These are phyloP conservation scores for Periophthalmus magnuspinnatus DNA, from an alignment of 2,797 vertebrate species.

Conservation along the genomic window DNA sequence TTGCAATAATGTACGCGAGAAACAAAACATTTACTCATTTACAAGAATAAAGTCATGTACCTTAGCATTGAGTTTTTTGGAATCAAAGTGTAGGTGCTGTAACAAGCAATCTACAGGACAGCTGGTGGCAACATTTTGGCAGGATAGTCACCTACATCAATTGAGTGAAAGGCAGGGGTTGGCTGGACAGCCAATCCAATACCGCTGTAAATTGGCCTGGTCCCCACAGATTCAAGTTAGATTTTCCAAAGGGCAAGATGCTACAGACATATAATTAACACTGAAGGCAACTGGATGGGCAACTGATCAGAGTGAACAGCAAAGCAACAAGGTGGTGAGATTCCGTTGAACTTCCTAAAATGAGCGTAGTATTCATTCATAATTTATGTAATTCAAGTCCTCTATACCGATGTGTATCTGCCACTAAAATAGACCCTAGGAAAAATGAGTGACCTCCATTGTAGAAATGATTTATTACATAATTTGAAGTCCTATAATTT, in stretches of 20 bases:
- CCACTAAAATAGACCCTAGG: too few species aligned
- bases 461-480: too few species aligned
- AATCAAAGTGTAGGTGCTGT: background rate
- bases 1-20: background rate
- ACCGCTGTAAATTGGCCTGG: background rate
- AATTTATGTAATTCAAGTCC: too few species aligned
- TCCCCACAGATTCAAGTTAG: background rate
- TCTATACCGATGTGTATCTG: too few species aligned
- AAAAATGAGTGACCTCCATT: too few species aligned
- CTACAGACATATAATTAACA: conserved; percentile 3
- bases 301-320: background rate
- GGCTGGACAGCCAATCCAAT: conserved; percentile 4
- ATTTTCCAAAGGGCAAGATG: conserved; percentile 6
- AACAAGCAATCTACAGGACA: conserved; percentile 2
- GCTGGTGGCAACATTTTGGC: conserved; percentile 1
- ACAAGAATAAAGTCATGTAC: background rate
- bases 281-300: background rate
- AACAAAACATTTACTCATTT: background rate
- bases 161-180: background rate
- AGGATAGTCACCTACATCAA: conserved; percentile 1
- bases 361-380: too few species aligned
- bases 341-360: too few species aligned
- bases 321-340: background rate
- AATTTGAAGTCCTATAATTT: too few species aligned
- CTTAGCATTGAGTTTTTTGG: background rate